Evolutionary conservation across 1,140 invertebrate species (phyloP).

Genomic region (Melipona quadrifasciata): DNA sequence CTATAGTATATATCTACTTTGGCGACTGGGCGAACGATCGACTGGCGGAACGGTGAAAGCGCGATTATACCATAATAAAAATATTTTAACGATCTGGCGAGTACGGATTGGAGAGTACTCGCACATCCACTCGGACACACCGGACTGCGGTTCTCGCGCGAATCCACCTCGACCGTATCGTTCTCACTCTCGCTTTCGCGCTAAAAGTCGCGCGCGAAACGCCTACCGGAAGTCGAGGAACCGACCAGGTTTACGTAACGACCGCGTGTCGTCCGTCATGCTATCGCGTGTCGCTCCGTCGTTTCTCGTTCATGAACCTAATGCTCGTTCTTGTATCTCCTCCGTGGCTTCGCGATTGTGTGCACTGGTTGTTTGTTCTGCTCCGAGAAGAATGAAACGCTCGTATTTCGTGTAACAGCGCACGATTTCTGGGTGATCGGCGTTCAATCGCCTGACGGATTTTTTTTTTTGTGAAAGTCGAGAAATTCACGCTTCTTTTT

Average conservation of each 20-base stretch:
- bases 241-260: slow-evolving; percentile 48
- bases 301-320: neutral
- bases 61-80: slow-evolving; percentile 77
- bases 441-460: neutral
- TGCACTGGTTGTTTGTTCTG: neutral
- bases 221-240: slow-evolving; percentile 70
- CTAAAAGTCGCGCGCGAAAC: slow-evolving; percentile 63
- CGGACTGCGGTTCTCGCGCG: slow-evolving; percentile 56
- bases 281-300: slow-evolving; percentile 16
- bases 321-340: neutral
- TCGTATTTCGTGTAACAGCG: neutral
- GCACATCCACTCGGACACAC: slow-evolving; percentile 51
- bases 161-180: slow-evolving; percentile 75
- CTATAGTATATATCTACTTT: neutral
- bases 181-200: slow-evolving; percentile 74
- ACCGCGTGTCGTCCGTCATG: slow-evolving; percentile 32
- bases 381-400: neutral
- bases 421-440: neutral
- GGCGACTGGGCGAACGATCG: slow-evolving; percentile 70
- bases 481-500: neutral
- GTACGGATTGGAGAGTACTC: slow-evolving; percentile 51
- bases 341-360: too few relatives aligned
- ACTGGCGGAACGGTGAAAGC: slow-evolving; percentile 74
- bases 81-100: slow-evolving; percentile 74
- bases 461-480: neutral